Percentiles rank a stretch among this genome's conserved stretches.
Conservation (phyloP, 2,113 vertebrate genomes). For the Hemichromis elongatus region DNA sequence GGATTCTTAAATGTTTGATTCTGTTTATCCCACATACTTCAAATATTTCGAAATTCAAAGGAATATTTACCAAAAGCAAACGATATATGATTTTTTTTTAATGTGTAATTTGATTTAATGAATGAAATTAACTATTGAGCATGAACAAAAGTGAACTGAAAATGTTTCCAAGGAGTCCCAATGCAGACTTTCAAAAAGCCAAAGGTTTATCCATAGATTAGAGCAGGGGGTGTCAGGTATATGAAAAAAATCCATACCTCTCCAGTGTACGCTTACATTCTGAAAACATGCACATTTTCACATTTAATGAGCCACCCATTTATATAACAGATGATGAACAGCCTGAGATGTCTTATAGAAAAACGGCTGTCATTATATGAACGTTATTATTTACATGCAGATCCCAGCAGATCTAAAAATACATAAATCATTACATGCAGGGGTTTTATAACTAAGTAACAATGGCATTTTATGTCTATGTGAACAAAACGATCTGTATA, state of each 20-base stretch:
- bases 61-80: neutral
- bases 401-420: neutral
- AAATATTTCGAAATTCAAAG: neutral
- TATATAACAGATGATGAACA: neutral
- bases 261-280: neutral
- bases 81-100: neutral
- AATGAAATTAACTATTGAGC: neutral
- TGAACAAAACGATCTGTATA: neutral
- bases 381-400: neutral
- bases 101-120: neutral
- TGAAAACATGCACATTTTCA: neutral
- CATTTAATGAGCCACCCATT: neutral
- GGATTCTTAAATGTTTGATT: neutral
- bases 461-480: fast-evolving
- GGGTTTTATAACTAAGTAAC: neutral
- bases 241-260: neutral
- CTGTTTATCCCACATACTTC: conserved; percentile 10
- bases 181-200: neutral
- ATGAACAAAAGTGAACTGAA: neutral
- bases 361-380: neutral
- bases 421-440: neutral
- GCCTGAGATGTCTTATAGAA: neutral
- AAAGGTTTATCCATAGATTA: neutral
- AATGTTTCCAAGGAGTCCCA: neutral
- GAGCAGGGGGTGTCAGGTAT: neutral